Conservation (phyloP, 2,888 invertebrate species). For the Eupithecia tripunctaria region DNA sequence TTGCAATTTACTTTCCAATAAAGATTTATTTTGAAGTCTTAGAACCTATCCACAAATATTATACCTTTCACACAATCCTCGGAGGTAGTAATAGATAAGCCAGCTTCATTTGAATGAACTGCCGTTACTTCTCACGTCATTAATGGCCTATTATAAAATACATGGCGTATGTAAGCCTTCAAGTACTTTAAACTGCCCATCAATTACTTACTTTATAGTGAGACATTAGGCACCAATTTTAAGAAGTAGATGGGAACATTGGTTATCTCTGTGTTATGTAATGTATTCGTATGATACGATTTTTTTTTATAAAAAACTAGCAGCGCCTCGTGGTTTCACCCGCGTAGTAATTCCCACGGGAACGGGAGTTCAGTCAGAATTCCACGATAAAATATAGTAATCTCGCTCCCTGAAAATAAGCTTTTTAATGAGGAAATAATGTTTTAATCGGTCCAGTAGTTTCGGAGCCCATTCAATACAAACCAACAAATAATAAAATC, state of each 20-base stretch:
- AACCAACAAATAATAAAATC: too few species aligned
- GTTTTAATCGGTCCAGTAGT: too few species aligned
- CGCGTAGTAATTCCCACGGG: too few species aligned
- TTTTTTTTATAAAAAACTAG: neutral
- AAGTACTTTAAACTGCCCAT: slow-evolving; percentile 12
- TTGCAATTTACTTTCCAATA: too few species aligned
- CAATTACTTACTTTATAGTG: slow-evolving; percentile 12
- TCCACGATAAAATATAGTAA: too few species aligned
- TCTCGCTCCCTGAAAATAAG: too few species aligned
- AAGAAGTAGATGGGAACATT: neutral
- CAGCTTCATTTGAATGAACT: slow-evolving; percentile 19
- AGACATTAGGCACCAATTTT: slow-evolving; percentile 10
- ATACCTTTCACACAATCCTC: neutral
- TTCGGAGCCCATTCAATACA: too few species aligned
- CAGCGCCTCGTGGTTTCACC: too few species aligned
- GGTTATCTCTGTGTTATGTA: neutral
- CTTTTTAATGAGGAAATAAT: too few species aligned
- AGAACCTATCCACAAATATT: neutral
- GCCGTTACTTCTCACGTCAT: slow-evolving; percentile 8
- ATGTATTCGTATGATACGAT: neutral
- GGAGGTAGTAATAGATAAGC: slow-evolving; percentile 18
- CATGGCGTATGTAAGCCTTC: slow-evolving; percentile 43
- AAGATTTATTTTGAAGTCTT: neutral
- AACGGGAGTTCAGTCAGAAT: too few species aligned
- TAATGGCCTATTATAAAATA: slow-evolving; percentile 27